A percentile compares a stretch with the other conserved stretches of the same genome.
phyloP scores from a whole-genome alignment of 2,797 vertebrate genomes.

The Sebastes flavidus region DNA sequence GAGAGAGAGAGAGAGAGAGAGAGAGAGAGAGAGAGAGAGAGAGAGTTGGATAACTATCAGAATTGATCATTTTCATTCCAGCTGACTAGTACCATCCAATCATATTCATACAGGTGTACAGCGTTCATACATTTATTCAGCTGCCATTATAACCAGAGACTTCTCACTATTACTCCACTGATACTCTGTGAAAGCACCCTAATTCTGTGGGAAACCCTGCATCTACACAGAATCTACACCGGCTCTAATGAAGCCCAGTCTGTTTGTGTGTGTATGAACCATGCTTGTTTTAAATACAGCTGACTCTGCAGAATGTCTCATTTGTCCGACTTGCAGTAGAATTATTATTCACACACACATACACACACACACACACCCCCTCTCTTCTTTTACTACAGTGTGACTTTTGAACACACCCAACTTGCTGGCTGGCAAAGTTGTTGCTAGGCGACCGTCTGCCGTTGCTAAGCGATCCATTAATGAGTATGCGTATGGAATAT shows the following conservation, averaged over 20 bases:
- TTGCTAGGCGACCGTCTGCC: constrained; percentile 47
- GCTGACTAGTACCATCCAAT: not conserved
- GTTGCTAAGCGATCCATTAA: constrained; percentile 53
- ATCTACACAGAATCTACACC: not conserved
- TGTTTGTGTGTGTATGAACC: not conserved
- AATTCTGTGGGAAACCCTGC: too few relatives aligned
- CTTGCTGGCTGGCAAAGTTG: constrained; percentile 28
- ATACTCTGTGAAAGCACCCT: not conserved
- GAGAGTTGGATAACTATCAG: not conserved
- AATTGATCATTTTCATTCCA: not conserved
- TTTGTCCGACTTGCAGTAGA: not conserved
- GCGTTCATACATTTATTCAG: not conserved
- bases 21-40: not conserved
- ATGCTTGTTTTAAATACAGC: constrained; percentile 2
- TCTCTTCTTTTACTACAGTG: constrained; percentile 26
- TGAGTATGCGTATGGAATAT: constrained; percentile 19
- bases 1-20: not conserved
- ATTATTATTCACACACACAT: constrained; percentile 1
- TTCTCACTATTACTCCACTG: not conserved
- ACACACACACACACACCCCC: not conserved
- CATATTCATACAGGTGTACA: not conserved
- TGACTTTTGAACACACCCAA: constrained; percentile 54
- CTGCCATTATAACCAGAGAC: not conserved
- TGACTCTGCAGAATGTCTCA: constrained; percentile 30
- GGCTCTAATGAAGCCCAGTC: not conserved